phyloP scores from a whole-genome alignment of 2,888 invertebrate species.

The Esperia sulphurella region DNA sequence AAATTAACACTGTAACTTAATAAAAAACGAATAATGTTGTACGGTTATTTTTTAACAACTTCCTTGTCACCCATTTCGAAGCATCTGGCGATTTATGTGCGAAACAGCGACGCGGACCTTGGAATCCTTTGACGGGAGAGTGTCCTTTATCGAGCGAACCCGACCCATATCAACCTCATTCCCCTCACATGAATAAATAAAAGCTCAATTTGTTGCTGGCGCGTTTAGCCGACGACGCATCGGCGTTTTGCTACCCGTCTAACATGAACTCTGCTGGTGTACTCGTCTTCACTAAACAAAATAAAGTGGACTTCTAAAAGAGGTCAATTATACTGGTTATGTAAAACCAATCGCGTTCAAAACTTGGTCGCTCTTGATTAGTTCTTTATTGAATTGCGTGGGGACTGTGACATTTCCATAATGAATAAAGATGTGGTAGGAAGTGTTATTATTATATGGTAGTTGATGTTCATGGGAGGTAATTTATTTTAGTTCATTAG shows the following conservation, averaged over 20 bases:
- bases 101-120: constrained; percentile 41
- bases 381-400: constrained; percentile 34
- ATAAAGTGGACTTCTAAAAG: constrained; percentile 23
- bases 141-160: constrained; percentile 69
- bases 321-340: constrained; percentile 35
- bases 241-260: constrained; percentile 50
- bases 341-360: constrained; percentile 43
- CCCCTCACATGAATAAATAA: constrained; percentile 76
- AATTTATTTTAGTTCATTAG: constrained; percentile 2
- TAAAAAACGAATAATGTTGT: too few relatives aligned
- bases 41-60: too few relatives aligned
- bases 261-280: constrained; percentile 43
- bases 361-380: constrained; percentile 37
- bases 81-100: constrained; percentile 31
- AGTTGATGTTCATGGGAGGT: constrained; percentile 1
- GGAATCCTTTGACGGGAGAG: constrained; percentile 52
- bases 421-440: constrained; percentile 8
- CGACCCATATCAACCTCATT: constrained; percentile 71
- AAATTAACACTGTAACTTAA: too few relatives aligned
- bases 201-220: constrained; percentile 72
- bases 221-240: constrained; percentile 53
- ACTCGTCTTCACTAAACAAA: constrained; percentile 10
- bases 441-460: too few relatives aligned
- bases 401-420: constrained; percentile 18
- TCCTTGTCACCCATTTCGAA: background rate